Percentiles rank a stretch among this genome's conserved stretches.
Conservation (phyloP, 1,140 invertebrate species). For the Gerris buenoi region DNA sequence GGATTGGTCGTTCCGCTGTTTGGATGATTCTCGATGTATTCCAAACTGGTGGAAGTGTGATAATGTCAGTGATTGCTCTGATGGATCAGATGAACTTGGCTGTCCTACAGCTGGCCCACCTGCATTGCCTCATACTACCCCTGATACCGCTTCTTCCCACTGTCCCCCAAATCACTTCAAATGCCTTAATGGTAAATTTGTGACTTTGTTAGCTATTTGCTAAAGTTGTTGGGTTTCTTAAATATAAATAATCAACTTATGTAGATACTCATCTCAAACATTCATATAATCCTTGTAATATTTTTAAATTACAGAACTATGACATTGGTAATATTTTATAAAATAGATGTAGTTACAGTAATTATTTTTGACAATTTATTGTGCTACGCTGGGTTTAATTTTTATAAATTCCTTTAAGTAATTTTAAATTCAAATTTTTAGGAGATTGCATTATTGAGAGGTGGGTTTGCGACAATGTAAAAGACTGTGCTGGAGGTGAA, state of each 20-base stretch:
- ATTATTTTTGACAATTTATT: no score
- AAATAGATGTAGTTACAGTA: no score
- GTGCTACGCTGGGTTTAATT: no score
- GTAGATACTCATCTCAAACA: no score
- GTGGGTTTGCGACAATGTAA: slow-evolving; percentile 51
- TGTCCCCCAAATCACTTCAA: neutral
- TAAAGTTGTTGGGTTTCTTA: no score
- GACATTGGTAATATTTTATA: no score
- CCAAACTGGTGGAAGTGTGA: slow-evolving; percentile 69
- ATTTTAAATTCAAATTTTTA: no score
- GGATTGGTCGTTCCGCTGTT: slow-evolving; percentile 59
- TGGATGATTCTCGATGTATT: slow-evolving; percentile 49
- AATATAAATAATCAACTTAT: no score
- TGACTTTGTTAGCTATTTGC: no score
- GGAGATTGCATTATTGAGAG: slow-evolving; percentile 56
- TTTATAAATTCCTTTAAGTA: no score
- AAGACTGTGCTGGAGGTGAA: slow-evolving; percentile 43
- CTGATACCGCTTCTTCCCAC: slow-evolving; percentile 25
- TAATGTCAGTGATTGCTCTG: slow-evolving; percentile 57
- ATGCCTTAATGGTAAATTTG: slow-evolving; percentile 28
- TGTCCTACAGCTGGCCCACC: slow-evolving; percentile 33
- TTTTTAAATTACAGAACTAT: no score
- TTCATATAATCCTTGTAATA: no score
- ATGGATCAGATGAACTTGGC: slow-evolving; percentile 58
- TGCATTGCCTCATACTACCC: slow-evolving; percentile 13